Evolutionary conservation across 2,797 vertebrate genomes (phyloP).

Genomic region (Lepus oiostolus): DNA sequence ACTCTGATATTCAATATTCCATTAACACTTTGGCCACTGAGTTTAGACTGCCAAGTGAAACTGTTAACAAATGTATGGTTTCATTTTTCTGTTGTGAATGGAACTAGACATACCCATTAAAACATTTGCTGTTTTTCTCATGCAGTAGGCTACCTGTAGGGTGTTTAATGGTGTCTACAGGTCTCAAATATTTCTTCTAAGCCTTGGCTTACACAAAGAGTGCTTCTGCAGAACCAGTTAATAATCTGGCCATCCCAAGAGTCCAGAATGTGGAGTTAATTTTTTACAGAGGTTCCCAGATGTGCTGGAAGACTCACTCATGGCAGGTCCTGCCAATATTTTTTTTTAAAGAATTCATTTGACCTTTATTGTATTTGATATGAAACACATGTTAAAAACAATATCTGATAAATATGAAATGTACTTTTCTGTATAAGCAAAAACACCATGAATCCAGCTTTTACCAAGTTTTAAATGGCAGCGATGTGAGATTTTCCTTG

Average conservation of each 20-base stretch:
- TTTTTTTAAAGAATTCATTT: conserved; percentile 62
- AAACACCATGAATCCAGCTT: conserved; percentile 45
- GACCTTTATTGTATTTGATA: conserved; percentile 76
- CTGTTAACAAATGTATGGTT: conserved; percentile 55
- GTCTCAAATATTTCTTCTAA: conserved; percentile 72
- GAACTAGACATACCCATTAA: conserved; percentile 48
- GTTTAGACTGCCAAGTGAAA: conserved; percentile 28
- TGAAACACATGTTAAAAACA: conserved; percentile 77
- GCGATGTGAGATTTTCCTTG: conserved; percentile 50
- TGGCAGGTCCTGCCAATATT: conserved; percentile 22
- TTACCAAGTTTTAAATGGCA: conserved; percentile 70
- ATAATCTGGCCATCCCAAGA: conserved; percentile 69
- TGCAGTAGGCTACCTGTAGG: conserved; percentile 2
- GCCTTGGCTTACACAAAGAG: conserved; percentile 58
- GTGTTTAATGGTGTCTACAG: conserved; percentile 60
- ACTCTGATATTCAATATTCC: conserved; percentile 49
- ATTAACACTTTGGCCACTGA: background rate
- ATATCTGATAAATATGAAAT: conserved; percentile 64
- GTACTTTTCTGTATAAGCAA: conserved; percentile 58
- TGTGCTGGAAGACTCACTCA: conserved; percentile 71
- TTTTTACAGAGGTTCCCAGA: conserved; percentile 80
- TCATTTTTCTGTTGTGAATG: conserved; percentile 49
- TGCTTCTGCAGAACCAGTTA: conserved; percentile 78
- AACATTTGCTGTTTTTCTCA: conserved; percentile 35
- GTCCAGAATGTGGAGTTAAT: conserved; percentile 74